A percentile compares a stretch with the other conserved stretches of the same genome.
phyloP scores from a whole-genome alignment of 2,113 vertebrate genomes.

The Nothocercus julius region DNA sequence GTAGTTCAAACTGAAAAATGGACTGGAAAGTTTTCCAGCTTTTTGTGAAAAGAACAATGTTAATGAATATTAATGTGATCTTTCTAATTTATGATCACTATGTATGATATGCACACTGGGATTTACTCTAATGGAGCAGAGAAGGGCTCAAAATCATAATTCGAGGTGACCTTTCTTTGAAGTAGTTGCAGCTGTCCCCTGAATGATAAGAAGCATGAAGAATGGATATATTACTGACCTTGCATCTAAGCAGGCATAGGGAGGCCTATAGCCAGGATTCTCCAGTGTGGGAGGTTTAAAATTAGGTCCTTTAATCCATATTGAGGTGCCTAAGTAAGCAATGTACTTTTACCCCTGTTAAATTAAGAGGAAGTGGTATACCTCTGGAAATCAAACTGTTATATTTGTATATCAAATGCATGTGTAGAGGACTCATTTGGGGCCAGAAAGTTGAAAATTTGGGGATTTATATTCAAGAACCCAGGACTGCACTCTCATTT shows the following conservation, averaged over 20 bases:
- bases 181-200: constrained; percentile 19
- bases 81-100: not conserved
- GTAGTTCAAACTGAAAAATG: not conserved
- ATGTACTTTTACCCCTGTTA: not conserved
- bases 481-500: not conserved
- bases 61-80: not conserved
- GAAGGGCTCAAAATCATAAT: not conserved
- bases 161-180: constrained; percentile 9
- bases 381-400: not conserved
- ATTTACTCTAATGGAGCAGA: not conserved
- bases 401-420: not conserved
- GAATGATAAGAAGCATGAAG: not conserved
- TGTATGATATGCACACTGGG: not conserved
- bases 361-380: not conserved
- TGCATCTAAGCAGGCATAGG: not conserved
- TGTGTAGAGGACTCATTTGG: not conserved
- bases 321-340: not conserved
- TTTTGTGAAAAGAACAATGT: not conserved
- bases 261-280: not conserved
- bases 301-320: not conserved
- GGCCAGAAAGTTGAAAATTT: not conserved
- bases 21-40: not conserved
- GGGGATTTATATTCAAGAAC: not conserved
- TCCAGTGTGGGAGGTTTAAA: not conserved
- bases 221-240: not conserved